A percentile compares a stretch with the other conserved stretches of the same genome.
Conservation (phyloP, 2,113 vertebrate genomes). For the Holacanthus passer region DNA sequence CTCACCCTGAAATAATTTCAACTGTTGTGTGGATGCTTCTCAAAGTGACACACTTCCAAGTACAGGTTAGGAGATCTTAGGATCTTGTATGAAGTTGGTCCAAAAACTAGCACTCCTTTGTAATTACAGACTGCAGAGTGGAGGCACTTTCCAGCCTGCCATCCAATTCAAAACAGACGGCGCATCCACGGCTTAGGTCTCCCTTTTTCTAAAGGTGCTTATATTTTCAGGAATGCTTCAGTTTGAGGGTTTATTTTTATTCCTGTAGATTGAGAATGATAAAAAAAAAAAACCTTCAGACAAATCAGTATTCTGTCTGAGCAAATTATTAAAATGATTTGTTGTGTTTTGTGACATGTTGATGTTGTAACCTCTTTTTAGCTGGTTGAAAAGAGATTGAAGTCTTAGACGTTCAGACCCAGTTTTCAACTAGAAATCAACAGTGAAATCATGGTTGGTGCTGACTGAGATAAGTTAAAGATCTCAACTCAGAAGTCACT, state of each 20-base stretch:
- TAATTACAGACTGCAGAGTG: conserved; percentile 63
- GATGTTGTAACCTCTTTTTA: too few relatives aligned
- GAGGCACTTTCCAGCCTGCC: conserved; percentile 58
- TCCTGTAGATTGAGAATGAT: neutral
- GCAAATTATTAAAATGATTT: too few relatives aligned
- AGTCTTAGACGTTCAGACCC: too few relatives aligned
- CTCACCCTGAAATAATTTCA: conserved; percentile 31
- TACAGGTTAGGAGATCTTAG: conserved; percentile 46
- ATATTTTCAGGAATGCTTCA: neutral
- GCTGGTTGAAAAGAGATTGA: too few relatives aligned
- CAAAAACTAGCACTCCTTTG: conserved; percentile 51
- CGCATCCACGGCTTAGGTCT: neutral
- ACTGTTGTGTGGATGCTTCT: neutral
- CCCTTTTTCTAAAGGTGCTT: neutral
- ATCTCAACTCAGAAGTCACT: neutral
- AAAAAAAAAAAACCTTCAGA: too few relatives aligned
- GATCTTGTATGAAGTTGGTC: conserved; percentile 66
- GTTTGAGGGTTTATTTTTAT: neutral
- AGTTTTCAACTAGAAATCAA: too few relatives aligned
- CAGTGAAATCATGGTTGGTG: too few relatives aligned
- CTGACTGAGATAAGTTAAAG: too few relatives aligned
- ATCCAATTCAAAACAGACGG: conserved; percentile 50
- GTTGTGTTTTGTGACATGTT: too few relatives aligned
- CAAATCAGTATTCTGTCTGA: too few relatives aligned
- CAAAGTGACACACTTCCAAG: conserved; percentile 31